A percentile compares a stretch with the other conserved stretches of the same genome.
phyloP scores from a whole-genome alignment of 2,797 vertebrate genomes.

The Hydrophis major region DNA sequence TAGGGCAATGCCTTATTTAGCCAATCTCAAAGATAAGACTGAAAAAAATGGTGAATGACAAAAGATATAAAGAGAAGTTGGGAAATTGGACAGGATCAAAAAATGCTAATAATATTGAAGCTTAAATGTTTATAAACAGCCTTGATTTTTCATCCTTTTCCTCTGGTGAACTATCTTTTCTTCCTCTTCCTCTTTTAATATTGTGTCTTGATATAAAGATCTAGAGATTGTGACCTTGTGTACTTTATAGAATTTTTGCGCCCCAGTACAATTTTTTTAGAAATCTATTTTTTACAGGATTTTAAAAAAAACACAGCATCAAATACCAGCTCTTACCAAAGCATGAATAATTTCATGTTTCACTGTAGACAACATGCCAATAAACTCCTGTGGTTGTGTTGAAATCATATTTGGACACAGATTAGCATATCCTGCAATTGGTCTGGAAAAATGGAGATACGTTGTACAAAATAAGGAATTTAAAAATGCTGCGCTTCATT shows the following conservation, averaged over 20 bases:
- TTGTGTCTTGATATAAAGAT: neutral
- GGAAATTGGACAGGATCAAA: neutral
- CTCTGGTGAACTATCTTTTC: neutral
- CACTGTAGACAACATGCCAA: constrained; percentile 95
- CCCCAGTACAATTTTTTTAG: neutral
- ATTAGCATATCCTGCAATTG: constrained; percentile 95
- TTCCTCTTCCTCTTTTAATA: neutral
- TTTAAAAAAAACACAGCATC: neutral
- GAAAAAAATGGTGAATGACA: neutral
- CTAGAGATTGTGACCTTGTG: neutral
- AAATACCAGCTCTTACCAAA: constrained; percentile 75
- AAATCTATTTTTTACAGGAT: neutral
- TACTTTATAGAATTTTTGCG: neutral
- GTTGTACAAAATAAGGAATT: constrained; percentile 3
- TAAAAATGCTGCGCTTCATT: neutral
- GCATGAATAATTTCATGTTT: constrained; percentile 98
- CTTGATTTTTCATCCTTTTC: neutral
- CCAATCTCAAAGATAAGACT: neutral
- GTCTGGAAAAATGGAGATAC: constrained; percentile 71
- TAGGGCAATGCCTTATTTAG: neutral
- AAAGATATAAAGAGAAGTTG: neutral
- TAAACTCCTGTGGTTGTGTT: constrained; percentile 89
- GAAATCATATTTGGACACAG: constrained; percentile 97
- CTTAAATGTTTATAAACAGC: neutral
- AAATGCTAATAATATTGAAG: neutral